Percentiles rank a stretch among this genome's conserved stretches.
Evolutionary conservation across 92 coral and sea anemone species (phyloP).

Genomic region (Desmophyllum pertusum): DNA sequence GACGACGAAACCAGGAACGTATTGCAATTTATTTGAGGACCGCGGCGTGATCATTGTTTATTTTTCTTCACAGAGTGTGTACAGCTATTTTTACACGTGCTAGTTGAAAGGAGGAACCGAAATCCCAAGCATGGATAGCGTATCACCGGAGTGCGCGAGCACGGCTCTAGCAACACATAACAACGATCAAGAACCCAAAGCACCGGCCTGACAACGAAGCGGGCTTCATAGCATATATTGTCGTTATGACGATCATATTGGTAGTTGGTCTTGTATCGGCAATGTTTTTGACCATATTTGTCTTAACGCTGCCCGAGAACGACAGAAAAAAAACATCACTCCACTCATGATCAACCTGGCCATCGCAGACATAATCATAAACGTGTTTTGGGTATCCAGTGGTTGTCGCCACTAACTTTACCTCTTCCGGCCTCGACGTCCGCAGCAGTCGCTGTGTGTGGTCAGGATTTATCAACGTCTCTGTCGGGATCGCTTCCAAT

Average conservation of each 20-base stretch:
- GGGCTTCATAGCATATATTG: slow-evolving; percentile 33
- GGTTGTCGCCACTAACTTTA: slow-evolving; percentile 46
- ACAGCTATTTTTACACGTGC: background rate
- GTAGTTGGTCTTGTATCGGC: slow-evolving; percentile 52
- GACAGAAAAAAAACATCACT: slow-evolving; percentile 58
- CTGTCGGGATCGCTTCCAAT: slow-evolving; percentile 70
- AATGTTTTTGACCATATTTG: slow-evolving; percentile 50
- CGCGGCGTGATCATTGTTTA: no score
- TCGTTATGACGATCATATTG: slow-evolving; percentile 50
- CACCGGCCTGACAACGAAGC: background rate
- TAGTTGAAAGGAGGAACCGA: background rate
- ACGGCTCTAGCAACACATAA: background rate
- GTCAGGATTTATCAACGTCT: slow-evolving; percentile 67
- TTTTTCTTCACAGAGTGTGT: background rate
- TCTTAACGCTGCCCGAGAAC: slow-evolving; percentile 55
- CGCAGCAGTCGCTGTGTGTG: slow-evolving; percentile 45
- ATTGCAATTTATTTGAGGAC: no score
- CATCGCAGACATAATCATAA: slow-evolving; percentile 42
- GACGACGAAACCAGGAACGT: no score
- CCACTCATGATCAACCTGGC: slow-evolving; percentile 70
- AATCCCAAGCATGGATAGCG: background rate
- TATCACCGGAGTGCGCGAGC: background rate
- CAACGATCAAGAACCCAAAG: background rate
- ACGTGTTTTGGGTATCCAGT: slow-evolving; percentile 72
- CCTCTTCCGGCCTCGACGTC: slow-evolving; percentile 9